A percentile compares a stretch with the other conserved stretches of the same genome.
Evolutionary conservation across 1,140 invertebrate genomes (phyloP).

Genomic region (Drosophila fuyamai): DNA sequence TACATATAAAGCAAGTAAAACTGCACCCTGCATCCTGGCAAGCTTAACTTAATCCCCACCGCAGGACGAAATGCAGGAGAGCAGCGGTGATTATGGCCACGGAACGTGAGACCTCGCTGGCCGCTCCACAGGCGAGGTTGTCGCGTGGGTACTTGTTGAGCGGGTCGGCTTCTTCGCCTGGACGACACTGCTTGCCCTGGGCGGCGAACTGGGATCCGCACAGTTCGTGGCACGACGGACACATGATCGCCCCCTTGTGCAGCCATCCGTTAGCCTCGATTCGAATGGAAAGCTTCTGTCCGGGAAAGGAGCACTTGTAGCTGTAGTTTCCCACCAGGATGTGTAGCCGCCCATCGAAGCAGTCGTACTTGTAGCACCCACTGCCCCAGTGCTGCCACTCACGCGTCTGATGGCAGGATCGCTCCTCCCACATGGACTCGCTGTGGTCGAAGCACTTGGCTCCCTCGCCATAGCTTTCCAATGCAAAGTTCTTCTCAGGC

Average conservation of each 20-base stretch:
- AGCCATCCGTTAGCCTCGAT: slow-evolving; percentile 94
- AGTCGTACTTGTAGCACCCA: slow-evolving; percentile 96
- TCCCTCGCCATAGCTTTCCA: slow-evolving; percentile 94
- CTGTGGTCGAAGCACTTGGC: slow-evolving; percentile 97
- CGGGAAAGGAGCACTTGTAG: slow-evolving; percentile 94
- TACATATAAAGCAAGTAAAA: slow-evolving; percentile 50
- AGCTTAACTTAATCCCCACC: slow-evolving; percentile 22
- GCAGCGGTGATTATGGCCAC: slow-evolving; percentile 67
- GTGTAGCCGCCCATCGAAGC: slow-evolving; percentile 90
- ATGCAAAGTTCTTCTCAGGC: slow-evolving; percentile 95
- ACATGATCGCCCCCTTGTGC: slow-evolving; percentile 95
- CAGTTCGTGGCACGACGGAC: slow-evolving; percentile 95
- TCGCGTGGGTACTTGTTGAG: slow-evolving; percentile 90
- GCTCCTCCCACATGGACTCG: slow-evolving; percentile 93
- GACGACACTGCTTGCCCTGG: slow-evolving; percentile 88
- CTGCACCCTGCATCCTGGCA: slow-evolving; percentile 12
- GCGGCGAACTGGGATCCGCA: slow-evolving; percentile 88
- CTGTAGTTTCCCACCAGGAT: slow-evolving; percentile 94
- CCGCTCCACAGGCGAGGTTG: slow-evolving; percentile 87
- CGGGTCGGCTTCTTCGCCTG: slow-evolving; percentile 89
- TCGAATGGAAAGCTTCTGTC: slow-evolving; percentile 93
- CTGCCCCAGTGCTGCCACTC: slow-evolving; percentile 98
- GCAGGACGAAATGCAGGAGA: slow-evolving; percentile 29
- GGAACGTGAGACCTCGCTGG: slow-evolving; percentile 31
- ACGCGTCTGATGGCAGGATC: slow-evolving; percentile 92